Conservation (phyloP, 2,113 vertebrate genomes). For the Phaetusa simplex region DNA sequence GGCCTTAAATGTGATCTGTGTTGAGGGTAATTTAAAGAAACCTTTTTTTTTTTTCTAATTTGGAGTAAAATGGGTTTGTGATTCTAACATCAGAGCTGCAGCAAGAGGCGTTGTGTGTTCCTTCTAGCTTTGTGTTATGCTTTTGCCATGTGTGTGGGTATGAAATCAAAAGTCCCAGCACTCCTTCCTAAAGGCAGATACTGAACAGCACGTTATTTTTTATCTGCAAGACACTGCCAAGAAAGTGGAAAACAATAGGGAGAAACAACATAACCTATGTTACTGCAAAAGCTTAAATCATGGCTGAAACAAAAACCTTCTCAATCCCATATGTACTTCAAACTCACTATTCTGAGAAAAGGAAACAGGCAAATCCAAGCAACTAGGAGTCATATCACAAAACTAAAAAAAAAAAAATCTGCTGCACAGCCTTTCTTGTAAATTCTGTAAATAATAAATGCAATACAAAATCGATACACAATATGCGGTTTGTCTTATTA, state of each 20-base stretch:
- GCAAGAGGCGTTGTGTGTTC: neutral
- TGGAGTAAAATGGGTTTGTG: neutral
- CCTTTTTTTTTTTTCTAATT: neutral
- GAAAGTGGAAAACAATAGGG: neutral
- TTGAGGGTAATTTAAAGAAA: neutral
- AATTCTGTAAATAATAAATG: neutral
- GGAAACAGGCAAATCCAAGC: neutral
- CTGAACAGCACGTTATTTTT: neutral
- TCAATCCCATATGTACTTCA: neutral
- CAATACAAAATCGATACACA: neutral
- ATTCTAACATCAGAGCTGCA: neutral
- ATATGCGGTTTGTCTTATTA: neutral
- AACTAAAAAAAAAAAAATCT: neutral
- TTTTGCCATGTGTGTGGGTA: neutral
- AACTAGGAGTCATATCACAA: neutral
- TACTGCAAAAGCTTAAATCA: slow-evolving; percentile 3
- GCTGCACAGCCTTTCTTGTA: neutral
- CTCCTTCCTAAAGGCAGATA: neutral
- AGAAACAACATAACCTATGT: neutral
- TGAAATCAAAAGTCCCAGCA: neutral
- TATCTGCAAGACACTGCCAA: neutral
- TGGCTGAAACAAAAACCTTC: neutral
- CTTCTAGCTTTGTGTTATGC: neutral
- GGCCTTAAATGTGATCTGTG: neutral
- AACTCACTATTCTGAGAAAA: neutral